Conservation (phyloP, 2,113 vertebrate species). For the Cathartes aura region DNA sequence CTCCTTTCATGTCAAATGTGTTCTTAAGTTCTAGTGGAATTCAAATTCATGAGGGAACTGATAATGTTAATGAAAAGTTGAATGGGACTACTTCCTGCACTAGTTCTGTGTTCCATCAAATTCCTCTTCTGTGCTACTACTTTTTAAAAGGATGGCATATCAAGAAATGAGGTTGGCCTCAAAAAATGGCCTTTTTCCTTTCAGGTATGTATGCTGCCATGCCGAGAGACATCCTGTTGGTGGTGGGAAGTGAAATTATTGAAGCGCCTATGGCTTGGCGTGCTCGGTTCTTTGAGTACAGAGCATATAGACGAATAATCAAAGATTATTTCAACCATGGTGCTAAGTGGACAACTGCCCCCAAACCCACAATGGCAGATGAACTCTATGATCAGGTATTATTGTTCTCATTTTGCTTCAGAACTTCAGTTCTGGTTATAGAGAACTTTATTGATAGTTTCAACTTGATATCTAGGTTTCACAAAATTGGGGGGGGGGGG, state of each 20-base stretch:
- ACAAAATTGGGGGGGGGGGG: fast-evolving
- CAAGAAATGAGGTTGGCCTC: not conserved
- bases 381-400: slow-evolving; percentile 95
- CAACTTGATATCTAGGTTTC: not conserved
- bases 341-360: slow-evolving; percentile 97
- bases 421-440: not conserved
- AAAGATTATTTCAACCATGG: slow-evolving; percentile 95
- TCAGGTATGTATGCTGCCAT: slow-evolving; percentile 97
- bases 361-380: slow-evolving; percentile 95
- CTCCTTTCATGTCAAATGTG: not conserved
- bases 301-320: slow-evolving; percentile 93
- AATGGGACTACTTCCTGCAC: not conserved
- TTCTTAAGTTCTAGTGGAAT: not conserved
- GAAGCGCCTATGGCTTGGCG: slow-evolving; percentile 99
- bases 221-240: slow-evolving; percentile 96
- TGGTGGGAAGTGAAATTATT: slow-evolving; percentile 97
- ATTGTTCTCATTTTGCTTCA: not conserved
- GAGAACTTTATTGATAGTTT: not conserved
- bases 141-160: not conserved
- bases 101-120: not conserved
- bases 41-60: not conserved
- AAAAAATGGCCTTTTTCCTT: not conserved
- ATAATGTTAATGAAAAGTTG: not conserved
- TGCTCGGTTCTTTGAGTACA: slow-evolving; percentile 96
- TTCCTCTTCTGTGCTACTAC: not conserved